These are phyloP conservation scores for Chaenodraco wilsoni DNA, from an alignment of 2,797 vertebrate genomes.

Conservation along the genomic window DNA sequence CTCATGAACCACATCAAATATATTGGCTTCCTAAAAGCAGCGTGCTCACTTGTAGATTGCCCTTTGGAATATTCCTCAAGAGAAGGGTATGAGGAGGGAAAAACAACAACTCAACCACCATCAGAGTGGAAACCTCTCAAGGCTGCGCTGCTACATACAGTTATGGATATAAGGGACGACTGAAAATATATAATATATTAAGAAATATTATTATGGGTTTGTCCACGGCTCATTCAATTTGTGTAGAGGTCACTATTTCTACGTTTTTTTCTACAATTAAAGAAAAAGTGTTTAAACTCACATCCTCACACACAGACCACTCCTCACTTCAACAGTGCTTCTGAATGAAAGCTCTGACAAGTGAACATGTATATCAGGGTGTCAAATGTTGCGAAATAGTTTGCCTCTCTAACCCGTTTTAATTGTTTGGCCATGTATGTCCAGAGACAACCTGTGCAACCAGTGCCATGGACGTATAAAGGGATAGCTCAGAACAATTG, in stretches of 20 bases:
- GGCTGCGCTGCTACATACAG: constrained; percentile 14
- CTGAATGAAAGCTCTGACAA: background rate
- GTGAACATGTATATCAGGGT: too few species aligned
- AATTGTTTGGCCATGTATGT: too few species aligned
- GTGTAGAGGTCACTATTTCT: constrained; percentile 36
- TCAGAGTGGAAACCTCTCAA: constrained; percentile 18
- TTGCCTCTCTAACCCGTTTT: too few species aligned
- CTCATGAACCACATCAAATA: constrained; percentile 45
- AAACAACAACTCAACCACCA: constrained; percentile 8
- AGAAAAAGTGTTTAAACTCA: constrained; percentile 1
- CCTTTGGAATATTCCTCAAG: constrained; percentile 39
- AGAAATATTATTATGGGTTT: background rate
- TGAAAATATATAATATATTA: constrained; percentile 10
- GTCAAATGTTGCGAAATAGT: too few species aligned
- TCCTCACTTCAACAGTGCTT: background rate
- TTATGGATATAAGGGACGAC: constrained; percentile 5
- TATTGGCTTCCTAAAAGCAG: constrained; percentile 45
- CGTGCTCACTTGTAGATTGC: constrained; percentile 31
- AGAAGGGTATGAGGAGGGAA: constrained; percentile 16
- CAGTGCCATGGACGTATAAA: background rate
- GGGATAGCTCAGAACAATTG: accelerated
- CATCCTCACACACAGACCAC: background rate
- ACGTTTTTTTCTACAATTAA: background rate
- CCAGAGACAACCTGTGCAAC: too few species aligned
- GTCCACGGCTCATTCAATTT: constrained; percentile 19